Evolutionary conservation across 2,797 vertebrate species (phyloP).

Genomic region (Rhinella marina): DNA sequence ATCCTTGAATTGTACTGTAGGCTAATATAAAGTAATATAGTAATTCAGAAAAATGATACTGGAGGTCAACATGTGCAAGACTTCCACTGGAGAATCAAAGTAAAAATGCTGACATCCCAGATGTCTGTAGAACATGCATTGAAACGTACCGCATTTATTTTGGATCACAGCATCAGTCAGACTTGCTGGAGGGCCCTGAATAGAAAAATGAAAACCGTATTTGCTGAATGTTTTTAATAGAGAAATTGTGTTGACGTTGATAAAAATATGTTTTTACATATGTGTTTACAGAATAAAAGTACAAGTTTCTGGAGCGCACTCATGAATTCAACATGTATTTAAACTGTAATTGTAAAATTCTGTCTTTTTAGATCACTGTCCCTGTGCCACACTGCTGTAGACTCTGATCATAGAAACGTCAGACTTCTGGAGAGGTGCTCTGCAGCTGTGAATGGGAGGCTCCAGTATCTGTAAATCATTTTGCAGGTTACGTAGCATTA

Average conservation of each 20-base stretch:
- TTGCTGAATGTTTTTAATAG: neutral
- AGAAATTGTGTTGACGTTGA: neutral
- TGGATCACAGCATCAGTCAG: slow-evolving; percentile 24
- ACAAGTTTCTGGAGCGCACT: neutral
- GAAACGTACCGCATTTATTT: slow-evolving; percentile 9
- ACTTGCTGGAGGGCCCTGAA: neutral
- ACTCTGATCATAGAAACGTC: neutral
- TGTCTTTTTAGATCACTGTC: neutral
- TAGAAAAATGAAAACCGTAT: neutral
- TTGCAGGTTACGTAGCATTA: neutral
- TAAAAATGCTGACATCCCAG: neutral
- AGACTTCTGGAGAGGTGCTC: neutral
- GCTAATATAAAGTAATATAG: neutral
- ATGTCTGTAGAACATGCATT: neutral
- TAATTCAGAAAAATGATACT: neutral
- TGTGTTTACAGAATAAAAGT: neutral
- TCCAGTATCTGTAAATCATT: neutral
- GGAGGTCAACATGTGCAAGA: neutral
- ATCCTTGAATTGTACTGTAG: too few species aligned
- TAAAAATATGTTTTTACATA: neutral
- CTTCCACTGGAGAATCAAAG: neutral
- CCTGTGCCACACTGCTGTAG: neutral
- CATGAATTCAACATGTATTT: neutral
- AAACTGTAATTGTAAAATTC: neutral
- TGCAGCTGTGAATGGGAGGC: neutral